A percentile compares a stretch with the other conserved stretches of the same genome.
Conservation (phyloP, 2,113 vertebrate genomes). For the Trematocara stigmaticum region DNA sequence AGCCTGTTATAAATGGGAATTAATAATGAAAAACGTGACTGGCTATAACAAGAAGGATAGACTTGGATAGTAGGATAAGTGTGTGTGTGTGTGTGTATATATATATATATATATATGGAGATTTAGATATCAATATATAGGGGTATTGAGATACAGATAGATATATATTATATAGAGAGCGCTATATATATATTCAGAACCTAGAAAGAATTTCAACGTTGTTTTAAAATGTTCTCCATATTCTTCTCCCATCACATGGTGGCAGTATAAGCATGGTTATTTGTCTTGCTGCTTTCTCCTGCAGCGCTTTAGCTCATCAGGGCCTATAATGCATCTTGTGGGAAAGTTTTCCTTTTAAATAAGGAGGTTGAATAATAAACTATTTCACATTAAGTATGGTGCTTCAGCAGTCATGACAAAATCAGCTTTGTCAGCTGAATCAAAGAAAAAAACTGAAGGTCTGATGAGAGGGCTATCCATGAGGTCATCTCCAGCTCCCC, state of each 20-base stretch:
- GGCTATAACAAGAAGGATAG: not conserved
- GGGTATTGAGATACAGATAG: not conserved
- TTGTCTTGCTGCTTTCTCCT: not conserved
- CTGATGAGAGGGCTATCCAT: not conserved
- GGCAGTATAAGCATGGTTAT: conserved; percentile 13
- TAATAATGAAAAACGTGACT: not conserved
- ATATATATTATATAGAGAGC: not conserved
- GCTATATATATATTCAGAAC: not conserved
- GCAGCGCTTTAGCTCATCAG: not conserved
- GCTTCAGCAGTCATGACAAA: not conserved
- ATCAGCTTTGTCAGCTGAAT: not conserved
- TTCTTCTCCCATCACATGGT: conserved; percentile 9
- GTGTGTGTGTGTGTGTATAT: too few relatives aligned
- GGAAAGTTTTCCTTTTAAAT: not conserved
- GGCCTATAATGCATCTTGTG: not conserved
- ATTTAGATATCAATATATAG: not conserved
- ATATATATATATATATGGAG: too few relatives aligned
- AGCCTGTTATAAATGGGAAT: not conserved
- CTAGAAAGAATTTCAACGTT: not conserved
- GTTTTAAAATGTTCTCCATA: not conserved
- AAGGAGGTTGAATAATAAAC: not conserved
- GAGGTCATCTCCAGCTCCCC: not conserved
- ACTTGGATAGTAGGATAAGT: not conserved
- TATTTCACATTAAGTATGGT: not conserved
- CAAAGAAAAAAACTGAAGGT: not conserved